Evolutionary conservation across 2,888 invertebrate genomes (phyloP).

Genomic region (Neoascia interrupta): DNA sequence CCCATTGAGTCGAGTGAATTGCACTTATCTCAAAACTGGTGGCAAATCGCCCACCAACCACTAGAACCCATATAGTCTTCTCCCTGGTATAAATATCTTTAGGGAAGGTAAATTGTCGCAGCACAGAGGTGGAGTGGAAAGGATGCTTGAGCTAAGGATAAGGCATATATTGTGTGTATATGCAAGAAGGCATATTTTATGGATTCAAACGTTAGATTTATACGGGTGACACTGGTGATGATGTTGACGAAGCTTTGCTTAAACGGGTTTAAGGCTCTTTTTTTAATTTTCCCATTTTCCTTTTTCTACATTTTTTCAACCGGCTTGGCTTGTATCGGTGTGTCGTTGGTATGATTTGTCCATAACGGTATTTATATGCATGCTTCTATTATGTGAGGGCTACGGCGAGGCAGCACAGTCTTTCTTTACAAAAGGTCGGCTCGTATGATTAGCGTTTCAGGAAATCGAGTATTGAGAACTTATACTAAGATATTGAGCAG

Average conservation of each 20-base stretch:
- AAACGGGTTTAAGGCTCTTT: constrained; percentile 33
- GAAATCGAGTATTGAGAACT: constrained; percentile 33
- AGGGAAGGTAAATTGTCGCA: constrained; percentile 14
- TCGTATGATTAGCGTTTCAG: constrained; percentile 18
- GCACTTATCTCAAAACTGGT: constrained; percentile 73
- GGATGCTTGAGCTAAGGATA: constrained; percentile 37
- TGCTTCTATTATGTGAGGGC: neutral
- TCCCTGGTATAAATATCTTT: neutral
- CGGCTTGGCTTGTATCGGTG: constrained; percentile 16
- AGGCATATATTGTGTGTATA: constrained; percentile 9
- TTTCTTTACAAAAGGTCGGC: too few relatives aligned
- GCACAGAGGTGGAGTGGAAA: constrained; percentile 22
- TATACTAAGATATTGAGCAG: too few relatives aligned
- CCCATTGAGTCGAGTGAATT: constrained; percentile 73
- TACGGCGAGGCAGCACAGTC: neutral
- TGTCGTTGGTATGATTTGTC: neutral
- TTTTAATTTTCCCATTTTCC: constrained; percentile 12
- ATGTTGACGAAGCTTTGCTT: constrained; percentile 37
- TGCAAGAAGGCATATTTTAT: neutral
- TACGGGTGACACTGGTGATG: constrained; percentile 19
- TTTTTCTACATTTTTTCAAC: neutral
- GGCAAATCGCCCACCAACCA: constrained; percentile 59
- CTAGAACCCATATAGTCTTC: constrained; percentile 45
- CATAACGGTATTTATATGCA: neutral
- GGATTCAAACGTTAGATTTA: constrained; percentile 18